Base-by-base conservation (phyloP, 2,888 invertebrate species). In the Ennomos fuscantarius region DNA sequence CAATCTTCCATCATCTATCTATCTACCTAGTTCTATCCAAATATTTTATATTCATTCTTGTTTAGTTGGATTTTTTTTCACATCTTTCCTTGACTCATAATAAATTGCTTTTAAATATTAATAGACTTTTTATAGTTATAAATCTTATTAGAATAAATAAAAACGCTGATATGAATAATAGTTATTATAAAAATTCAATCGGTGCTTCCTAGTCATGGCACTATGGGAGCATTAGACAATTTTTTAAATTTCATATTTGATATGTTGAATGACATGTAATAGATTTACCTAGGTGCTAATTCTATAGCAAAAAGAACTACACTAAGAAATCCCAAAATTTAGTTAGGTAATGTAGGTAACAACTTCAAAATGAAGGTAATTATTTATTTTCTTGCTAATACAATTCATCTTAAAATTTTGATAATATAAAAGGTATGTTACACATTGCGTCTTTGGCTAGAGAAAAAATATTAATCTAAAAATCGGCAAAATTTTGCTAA, bases 241-340 rank as follows among this genome's bases (percentile, higher is more conserved):
- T 33, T 55, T 49, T 52, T 53, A 63, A 66, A n/a, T n/a, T 69
- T 65, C 65, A 57, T 54, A 66, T 67, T 64, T 81, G 85, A 86
- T 86, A 85, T 86, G 85, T 86, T 72, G 67, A 70, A 78, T 79
- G 85, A 85, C 83, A 86, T 86, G 85, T 84, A 78, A 66, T 73
- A 73, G 70, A 65, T 72, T 74, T 63, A 60, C 64, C 72, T 66
- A 64, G 65, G 67, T 73, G 66, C 59, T 69, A 11, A 65, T 42
- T 58, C 68, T 70, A 73, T 57, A 57, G 65, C 56, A 62, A 51
- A 68, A 65, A 70, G 65, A 15, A 1, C 15, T 15, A 3, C 15
- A 15, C 15, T 15, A 15, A 2, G 3, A 15, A 2, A 15, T 3
- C 2, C 1, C 15, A 15, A 15, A 15, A 15, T 15, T 15, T 1